Percentiles rank a stretch among this genome's conserved stretches.
Conservation (phyloP, 2,888 invertebrate genomes). For the Drosophila vallismaia region DNA sequence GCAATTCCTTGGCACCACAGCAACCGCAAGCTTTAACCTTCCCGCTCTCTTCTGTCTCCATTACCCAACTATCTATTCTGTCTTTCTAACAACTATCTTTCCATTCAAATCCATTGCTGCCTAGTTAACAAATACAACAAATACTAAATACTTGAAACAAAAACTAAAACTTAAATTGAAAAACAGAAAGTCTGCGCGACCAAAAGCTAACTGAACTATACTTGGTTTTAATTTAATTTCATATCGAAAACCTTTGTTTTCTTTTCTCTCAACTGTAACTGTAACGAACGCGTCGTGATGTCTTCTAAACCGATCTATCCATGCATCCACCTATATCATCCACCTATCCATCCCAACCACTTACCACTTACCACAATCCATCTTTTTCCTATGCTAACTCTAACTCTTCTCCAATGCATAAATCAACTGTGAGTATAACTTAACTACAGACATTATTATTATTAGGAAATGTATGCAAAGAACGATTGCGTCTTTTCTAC, state of each 20-base stretch:
- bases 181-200: slow-evolving; percentile 39
- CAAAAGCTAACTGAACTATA: slow-evolving; percentile 28
- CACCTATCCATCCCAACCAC: background rate
- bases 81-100: slow-evolving; percentile 28
- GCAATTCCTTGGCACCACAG: slow-evolving; percentile 30
- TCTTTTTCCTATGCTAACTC: slow-evolving; percentile 40
- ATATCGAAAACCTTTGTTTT: slow-evolving; percentile 75
- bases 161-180: slow-evolving; percentile 6
- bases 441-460: slow-evolving; percentile 48
- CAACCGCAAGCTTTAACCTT: slow-evolving; percentile 41
- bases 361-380: slow-evolving; percentile 24
- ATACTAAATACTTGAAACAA: background rate
- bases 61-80: slow-evolving; percentile 12
- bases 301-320: slow-evolving; percentile 46
- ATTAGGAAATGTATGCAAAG: slow-evolving; percentile 24
- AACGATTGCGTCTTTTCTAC: slow-evolving; percentile 31
- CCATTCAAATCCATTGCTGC: slow-evolving; percentile 28
- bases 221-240: slow-evolving; percentile 67
- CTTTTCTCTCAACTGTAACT: slow-evolving; percentile 35
- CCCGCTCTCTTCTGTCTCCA: slow-evolving; percentile 37
- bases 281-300: slow-evolving; percentile 41
- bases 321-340: slow-evolving; percentile 11
- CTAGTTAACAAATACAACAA: background rate
- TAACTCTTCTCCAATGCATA: slow-evolving; percentile 75
- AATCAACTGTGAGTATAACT: slow-evolving; percentile 73